Evolutionary conservation across 2,888 invertebrate genomes (phyloP), one percentile per base, ranked within the genome.

Genomic region (Macaria notata): DNA sequence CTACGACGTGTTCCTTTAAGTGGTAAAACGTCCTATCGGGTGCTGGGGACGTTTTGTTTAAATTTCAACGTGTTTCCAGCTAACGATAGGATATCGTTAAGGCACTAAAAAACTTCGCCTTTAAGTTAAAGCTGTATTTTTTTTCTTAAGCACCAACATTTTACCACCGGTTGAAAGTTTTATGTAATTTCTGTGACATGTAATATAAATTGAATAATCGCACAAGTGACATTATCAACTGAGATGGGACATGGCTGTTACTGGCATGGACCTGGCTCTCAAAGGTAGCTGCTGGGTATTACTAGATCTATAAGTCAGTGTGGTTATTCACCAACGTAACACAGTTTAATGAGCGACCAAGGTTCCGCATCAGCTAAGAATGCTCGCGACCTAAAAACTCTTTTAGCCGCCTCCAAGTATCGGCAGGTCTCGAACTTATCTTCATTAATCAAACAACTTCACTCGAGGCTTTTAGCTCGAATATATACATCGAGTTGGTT

Each of bases 311-410:
- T 19, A 19, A 19, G 2, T 1, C 19, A 2, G 19, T 19, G 19
- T 19, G 19, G 19, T 19, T 19, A 19, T 19, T 19, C 19, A 71
- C 4, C 33, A 36, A 36, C 4, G 5, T 36, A 36, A 9, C 71
- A 69, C 75, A 74, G 62, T 76, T 76, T 79, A 79, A 82, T 79
- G 73, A 80, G 77, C 74, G 75, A 41, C 9, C 62, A 66, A 68
- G 62, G 66, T 68, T 73, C 74, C 67, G 72, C 68, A 70, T 73
- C 72, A 70, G 72, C 63, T 75, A 72, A 85, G 79, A 81, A 82
- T 79, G 74, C 77, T 83, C 81, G 76, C 75, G 83, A 84, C 82
- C 83, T 83, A 83, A 77, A 84, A 84, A 84, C 78, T 79, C 76
- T 80, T 76, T 75, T 71, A 81, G 69, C 73, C 72, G 66, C 72